Conservation (phyloP, 1,140 invertebrate genomes). For the Proales similis region DNA sequence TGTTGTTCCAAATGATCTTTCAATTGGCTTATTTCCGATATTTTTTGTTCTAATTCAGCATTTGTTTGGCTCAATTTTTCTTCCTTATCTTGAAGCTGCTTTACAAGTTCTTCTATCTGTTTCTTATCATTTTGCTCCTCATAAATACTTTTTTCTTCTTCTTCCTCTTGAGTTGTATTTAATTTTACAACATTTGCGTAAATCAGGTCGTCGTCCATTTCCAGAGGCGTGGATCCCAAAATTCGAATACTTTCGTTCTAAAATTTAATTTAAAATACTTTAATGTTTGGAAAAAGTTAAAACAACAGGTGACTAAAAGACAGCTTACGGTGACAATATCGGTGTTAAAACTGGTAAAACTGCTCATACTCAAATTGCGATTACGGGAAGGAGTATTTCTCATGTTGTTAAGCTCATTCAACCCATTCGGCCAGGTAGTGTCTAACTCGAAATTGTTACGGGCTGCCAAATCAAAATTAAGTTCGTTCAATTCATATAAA, state of each 20-base stretch:
- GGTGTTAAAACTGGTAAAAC: slow-evolving; percentile 43
- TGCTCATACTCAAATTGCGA: slow-evolving; percentile 47
- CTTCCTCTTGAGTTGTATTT: slow-evolving; percentile 33
- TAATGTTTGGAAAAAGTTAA: no score
- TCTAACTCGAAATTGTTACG: slow-evolving; percentile 53
- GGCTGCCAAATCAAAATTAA: slow-evolving; percentile 55
- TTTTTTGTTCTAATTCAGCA: no score
- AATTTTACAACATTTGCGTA: slow-evolving; percentile 9
- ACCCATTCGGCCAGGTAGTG: slow-evolving; percentile 52
- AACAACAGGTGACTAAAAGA: no score
- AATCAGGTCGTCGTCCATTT: slow-evolving; percentile 32
- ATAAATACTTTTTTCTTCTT: slow-evolving; percentile 33
- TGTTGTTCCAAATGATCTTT: no score
- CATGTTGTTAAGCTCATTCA: slow-evolving; percentile 22
- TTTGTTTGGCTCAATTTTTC: slow-evolving; percentile 38
- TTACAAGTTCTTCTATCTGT: slow-evolving; percentile 34
- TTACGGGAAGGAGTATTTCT: slow-evolving; percentile 41
- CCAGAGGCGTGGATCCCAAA: slow-evolving; percentile 20
- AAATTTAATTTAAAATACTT: background rate
- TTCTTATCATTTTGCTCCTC: slow-evolving; percentile 37
- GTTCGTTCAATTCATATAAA: slow-evolving; percentile 54
- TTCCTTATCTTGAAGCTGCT: slow-evolving; percentile 53
- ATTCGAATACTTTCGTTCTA: background rate
- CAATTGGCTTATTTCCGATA: no score
- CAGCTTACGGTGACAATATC: slow-evolving; percentile 45